A percentile compares a stretch with the other conserved stretches of the same genome.
These are phyloP conservation scores for Sebastes glaucus DNA, from an alignment of 2,797 vertebrate genomes.

Conservation along the genomic window DNA sequence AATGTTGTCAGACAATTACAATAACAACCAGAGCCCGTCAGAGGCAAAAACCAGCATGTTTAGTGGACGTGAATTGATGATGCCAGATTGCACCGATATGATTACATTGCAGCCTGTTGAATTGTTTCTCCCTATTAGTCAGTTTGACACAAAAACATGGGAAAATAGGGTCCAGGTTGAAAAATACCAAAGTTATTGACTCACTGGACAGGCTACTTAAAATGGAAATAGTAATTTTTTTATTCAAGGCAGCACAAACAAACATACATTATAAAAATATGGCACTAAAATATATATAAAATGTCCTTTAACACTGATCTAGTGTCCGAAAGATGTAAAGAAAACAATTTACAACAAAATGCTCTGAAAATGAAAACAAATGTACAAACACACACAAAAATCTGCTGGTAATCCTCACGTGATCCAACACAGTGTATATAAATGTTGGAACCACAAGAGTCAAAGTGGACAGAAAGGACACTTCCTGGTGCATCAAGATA, in stretches of 20 bases:
- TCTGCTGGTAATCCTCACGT: not conserved
- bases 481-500: not conserved
- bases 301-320: conserved; percentile 49
- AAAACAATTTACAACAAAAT: conserved; percentile 59
- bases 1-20: too few relatives aligned
- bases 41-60: too few relatives aligned
- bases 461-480: not conserved
- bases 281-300: conserved; percentile 72
- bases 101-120: too few relatives aligned
- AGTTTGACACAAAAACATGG: not conserved
- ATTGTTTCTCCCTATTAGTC: too few relatives aligned
- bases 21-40: too few relatives aligned
- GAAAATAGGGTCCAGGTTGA: not conserved
- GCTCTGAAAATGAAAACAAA: conserved; percentile 48
- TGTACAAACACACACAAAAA: conserved; percentile 38
- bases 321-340: conserved; percentile 22
- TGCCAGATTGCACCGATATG: too few relatives aligned
- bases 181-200: not conserved
- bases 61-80: too few relatives aligned
- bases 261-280: conserved; percentile 73
- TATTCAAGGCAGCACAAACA: conserved; percentile 66
- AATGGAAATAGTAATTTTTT: conserved; percentile 44
- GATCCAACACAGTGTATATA: conserved; percentile 3
- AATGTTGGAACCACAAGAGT: conserved; percentile 1
- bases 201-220: not conserved